Evolutionary conservation across 2,888 invertebrate genomes (phyloP).

Genomic region (Bombylius major): DNA sequence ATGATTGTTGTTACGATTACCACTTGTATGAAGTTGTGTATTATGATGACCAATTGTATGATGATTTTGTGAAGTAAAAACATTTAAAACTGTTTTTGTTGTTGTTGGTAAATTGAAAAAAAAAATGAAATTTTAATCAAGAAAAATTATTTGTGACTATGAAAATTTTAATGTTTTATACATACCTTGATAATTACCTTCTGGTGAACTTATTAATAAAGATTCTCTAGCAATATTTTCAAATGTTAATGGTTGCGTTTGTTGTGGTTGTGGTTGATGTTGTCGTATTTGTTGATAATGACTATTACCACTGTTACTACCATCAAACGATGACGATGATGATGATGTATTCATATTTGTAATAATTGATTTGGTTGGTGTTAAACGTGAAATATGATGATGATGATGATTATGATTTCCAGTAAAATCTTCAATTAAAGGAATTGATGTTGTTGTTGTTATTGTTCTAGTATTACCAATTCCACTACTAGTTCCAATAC

Average conservation of each 20-base stretch:
- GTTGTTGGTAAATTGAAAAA: neutral
- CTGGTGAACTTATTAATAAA: conserved; percentile 28
- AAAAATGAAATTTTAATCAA: neutral
- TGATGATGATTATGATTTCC: too few species aligned
- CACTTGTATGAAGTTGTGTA: neutral
- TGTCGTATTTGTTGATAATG: neutral
- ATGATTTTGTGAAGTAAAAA: conserved; percentile 21
- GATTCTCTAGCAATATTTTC: conserved; percentile 26
- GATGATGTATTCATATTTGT: neutral
- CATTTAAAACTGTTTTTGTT: conserved; percentile 24
- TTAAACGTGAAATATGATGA: neutral
- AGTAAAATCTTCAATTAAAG: neutral
- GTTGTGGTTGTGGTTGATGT: too few species aligned
- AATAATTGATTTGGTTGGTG: neutral
- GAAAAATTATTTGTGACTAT: too few species aligned
- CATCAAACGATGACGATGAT: neutral
- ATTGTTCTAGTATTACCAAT: neutral
- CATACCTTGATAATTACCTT: conserved; percentile 31
- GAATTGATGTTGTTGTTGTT: conserved; percentile 2
- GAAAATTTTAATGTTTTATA: neutral
- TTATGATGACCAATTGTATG: conserved; percentile 5
- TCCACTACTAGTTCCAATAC: neutral
- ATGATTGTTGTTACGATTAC: neutral
- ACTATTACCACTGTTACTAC: neutral
- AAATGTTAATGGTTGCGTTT: conserved; percentile 7